Evolutionary conservation across 2,797 vertebrate species (phyloP).

Genomic region (Gallinago stenura): DNA sequence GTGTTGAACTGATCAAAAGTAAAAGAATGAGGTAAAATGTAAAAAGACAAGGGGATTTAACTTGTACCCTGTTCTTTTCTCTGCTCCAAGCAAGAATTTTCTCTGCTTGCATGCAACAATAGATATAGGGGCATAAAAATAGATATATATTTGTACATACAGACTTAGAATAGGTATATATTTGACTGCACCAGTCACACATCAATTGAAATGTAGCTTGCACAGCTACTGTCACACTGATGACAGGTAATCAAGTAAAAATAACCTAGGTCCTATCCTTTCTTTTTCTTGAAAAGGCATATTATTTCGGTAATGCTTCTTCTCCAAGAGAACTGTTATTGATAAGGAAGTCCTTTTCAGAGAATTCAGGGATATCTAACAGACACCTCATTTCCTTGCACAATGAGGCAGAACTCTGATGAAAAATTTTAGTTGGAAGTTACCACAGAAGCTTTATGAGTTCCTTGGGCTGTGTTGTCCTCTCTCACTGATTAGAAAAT

Average conservation of each 20-base stretch:
- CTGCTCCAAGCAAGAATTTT: background rate
- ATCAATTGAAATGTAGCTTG: background rate
- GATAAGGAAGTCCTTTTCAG: background rate
- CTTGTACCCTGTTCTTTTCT: background rate
- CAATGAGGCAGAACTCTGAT: background rate
- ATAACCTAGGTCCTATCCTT: background rate
- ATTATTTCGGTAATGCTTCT: background rate
- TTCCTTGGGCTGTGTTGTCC: background rate
- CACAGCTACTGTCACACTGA: background rate
- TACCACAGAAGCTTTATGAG: background rate
- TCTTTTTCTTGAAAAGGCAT: background rate
- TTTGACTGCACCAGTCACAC: background rate
- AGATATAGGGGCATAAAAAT: background rate
- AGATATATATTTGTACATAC: background rate
- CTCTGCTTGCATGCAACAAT: background rate
- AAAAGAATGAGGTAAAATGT: background rate
- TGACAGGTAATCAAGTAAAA: background rate
- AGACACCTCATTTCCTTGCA: background rate
- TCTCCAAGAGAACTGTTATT: accelerated
- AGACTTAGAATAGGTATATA: background rate
- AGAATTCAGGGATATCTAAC: background rate
- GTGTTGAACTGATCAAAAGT: background rate
- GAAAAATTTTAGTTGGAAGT: background rate
- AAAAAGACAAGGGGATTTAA: background rate
- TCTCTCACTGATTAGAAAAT: background rate